A percentile compares a stretch with the other conserved stretches of the same genome.
phyloP scores from a whole-genome alignment of 2,888 invertebrate genomes.

The Atrina japonica region DNA sequence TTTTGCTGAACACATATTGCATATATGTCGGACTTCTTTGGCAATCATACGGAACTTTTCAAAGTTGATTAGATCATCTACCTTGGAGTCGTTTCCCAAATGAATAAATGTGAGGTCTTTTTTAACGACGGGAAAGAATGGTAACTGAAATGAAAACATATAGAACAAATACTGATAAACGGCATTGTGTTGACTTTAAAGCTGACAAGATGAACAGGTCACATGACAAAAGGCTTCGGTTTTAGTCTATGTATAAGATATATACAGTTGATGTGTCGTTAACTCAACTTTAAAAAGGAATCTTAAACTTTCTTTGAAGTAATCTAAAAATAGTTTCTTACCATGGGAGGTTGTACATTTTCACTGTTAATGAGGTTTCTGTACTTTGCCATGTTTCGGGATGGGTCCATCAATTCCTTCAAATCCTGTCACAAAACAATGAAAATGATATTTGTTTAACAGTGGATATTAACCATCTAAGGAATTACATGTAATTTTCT shows the following conservation, averaged over 20 bases:
- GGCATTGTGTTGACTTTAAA: not conserved
- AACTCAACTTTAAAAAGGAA: too few relatives aligned
- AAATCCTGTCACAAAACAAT: slow-evolving; percentile 84
- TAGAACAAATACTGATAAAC: too few relatives aligned
- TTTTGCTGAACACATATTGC: slow-evolving; percentile 96
- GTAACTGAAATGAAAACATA: slow-evolving; percentile 80
- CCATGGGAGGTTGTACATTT: slow-evolving; percentile 91
- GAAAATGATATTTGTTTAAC: too few relatives aligned
- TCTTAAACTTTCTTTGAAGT: too few relatives aligned
- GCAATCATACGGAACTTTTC: slow-evolving; percentile 99
- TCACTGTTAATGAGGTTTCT: slow-evolving; percentile 95
- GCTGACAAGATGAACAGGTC: too few relatives aligned
- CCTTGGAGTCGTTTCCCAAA: slow-evolving; percentile 88
- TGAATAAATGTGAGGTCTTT: slow-evolving; percentile 98
- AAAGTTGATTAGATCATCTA: slow-evolving; percentile 89
- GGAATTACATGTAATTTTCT: too few relatives aligned
- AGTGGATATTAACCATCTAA: too few relatives aligned
- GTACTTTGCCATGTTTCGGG: slow-evolving; percentile 99
- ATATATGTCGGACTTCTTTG: slow-evolving; percentile 88
- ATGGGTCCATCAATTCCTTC: slow-evolving; percentile 98
- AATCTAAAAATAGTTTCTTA: slow-evolving; percentile 82
- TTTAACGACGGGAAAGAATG: slow-evolving; percentile 84
- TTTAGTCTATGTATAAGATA: too few relatives aligned
- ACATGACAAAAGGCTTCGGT: too few relatives aligned
- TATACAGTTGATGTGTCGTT: too few relatives aligned